Evolutionary conservation across 2,888 invertebrate genomes (phyloP), one percentile per base, ranked within the genome.

Genomic region (Aphidoletes aphidimyza): DNA sequence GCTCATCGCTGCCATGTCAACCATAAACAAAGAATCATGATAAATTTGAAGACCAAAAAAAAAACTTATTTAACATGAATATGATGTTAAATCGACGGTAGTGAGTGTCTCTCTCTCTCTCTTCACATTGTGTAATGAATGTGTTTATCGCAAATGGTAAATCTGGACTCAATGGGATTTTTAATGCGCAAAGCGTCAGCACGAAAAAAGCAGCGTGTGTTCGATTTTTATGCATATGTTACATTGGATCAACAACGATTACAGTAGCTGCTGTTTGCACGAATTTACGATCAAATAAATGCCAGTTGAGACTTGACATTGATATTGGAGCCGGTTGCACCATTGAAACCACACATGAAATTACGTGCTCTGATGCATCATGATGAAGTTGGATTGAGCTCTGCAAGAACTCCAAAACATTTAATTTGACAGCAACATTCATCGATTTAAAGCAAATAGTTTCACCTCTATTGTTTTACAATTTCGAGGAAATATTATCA

Each of bases 231-330:
- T 69, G 69, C 69, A 69, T 30, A 69, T 69, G 69, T 30, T 69
- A 69, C 30, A 69, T 69, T 34, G 69, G 69, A 69, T 69, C 42
- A 30, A 30, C 30, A 30, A 69, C 69, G 69, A 69, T 69, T 30
- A 69, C 69, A 30, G 69, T 30, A 69, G 69, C 69, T 69, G 69
- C 30, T 30, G 69, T 69, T 69, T 69, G 69, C 69, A 69, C 69
- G 69, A 69, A 30, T 69, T 69, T 69, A 69, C 69, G 69, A 69
- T 69, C 69, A 69, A 30, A 69, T 30, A 30, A 69, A 69, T 69
- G 69, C n/a, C 69, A 69, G 69, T 69, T 30, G n/a, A n/a, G n/a
- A n/a, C n/a, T n/a, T n/a, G 69, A 69, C 69, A 69, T 69, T 69
- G 69, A 69, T n/a, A n/a, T n/a, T n/a, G n/a, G 42, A 42, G 14